Evolutionary conservation across 2,797 vertebrate genomes (phyloP).

Genomic region (Pyrocephalus nanus): DNA sequence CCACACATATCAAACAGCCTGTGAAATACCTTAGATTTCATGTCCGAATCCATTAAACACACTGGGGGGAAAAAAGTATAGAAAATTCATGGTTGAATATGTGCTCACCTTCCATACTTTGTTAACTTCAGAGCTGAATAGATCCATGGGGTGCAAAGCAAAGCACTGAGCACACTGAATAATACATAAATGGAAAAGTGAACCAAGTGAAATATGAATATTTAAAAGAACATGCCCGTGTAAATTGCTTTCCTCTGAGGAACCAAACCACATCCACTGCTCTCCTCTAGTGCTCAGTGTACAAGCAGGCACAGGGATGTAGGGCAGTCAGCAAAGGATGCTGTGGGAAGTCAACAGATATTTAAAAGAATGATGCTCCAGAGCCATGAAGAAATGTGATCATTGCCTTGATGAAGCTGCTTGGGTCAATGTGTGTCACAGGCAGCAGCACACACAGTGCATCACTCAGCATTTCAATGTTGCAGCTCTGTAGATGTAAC

Average conservation of each 20-base stretch:
- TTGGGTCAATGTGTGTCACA: background rate
- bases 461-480: background rate
- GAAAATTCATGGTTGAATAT: constrained; percentile 6
- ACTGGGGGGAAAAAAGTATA: background rate
- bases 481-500: background rate
- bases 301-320: background rate
- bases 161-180: constrained; percentile 11
- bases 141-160: constrained; percentile 8
- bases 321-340: background rate
- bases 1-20: constrained; percentile 54
- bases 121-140: constrained; percentile 20
- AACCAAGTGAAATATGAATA: background rate
- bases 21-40: constrained; percentile 58
- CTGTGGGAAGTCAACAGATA: background rate
- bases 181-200: background rate
- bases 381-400: background rate
- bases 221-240: background rate
- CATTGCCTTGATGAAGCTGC: background rate
- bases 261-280: background rate
- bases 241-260: background rate
- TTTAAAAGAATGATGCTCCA: background rate
- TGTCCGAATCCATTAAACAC: constrained; percentile 56
- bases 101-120: constrained; percentile 15
- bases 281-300: background rate
- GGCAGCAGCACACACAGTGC: background rate